Base-by-base conservation (phyloP, 2,888 invertebrate genomes). In the Pomacea canaliculata region DNA sequence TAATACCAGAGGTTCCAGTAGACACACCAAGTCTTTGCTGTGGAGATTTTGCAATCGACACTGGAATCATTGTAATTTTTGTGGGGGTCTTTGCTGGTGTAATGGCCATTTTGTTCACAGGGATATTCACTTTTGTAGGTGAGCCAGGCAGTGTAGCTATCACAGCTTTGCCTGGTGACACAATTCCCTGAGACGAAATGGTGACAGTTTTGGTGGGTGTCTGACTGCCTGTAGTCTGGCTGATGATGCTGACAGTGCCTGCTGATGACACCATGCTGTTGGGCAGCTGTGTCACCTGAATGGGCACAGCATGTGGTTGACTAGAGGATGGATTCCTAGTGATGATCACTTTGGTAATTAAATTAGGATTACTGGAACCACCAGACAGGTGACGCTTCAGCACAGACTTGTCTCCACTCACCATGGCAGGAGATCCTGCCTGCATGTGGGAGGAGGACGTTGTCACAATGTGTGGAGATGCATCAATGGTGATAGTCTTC, bases 31-130 rank as follows among this genome's bases (percentile, higher is more conserved):
- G 81, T 68, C 95, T 93, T 91, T 94, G 95, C 56, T 94, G 92
- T 0, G 95, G 94, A 19, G 95, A 94, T 90, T 95, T 94, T 13
- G 94, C 90, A 2, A 93, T 88, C 19, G 91, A 87, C 76, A 93
- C 89, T 92, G 92, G 91, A 80, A 92, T 91, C 85, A 88, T 88
- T 76, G 88, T 89, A 75, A 92, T 88, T 87, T 93, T 93, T 82
- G 92, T 92, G 59, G 92, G 91, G 79, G 92, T 91, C 80, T 92
- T 92, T 70, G 91, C 85, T 12, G 88, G 88, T 16, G 89, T 88
- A n/a, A 88, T 85, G 27, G 89, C 86, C 67, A 89, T 75, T 82
- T 88, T 88, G 76, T 79, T 85, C 56, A 86, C 83, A 48, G 87
- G 86, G 68, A 81, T 76, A 70, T 79, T 78, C 76, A 87, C 73